Evolutionary conservation across 2,113 vertebrate genomes (phyloP).

Genomic region (Chloropsis cyanopogon): DNA sequence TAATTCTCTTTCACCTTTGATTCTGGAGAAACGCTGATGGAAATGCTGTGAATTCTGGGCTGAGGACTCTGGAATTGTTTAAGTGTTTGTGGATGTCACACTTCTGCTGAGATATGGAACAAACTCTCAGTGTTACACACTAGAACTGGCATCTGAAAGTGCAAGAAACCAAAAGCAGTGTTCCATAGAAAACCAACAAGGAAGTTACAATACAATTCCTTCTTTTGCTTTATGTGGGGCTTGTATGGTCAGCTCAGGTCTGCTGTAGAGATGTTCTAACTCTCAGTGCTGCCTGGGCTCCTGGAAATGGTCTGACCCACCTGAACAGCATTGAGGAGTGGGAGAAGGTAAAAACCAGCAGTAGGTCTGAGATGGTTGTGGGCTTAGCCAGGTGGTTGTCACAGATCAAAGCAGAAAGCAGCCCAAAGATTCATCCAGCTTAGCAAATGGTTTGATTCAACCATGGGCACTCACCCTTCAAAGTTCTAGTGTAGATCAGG

Average conservation of each 20-base stretch:
- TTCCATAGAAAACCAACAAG: not conserved
- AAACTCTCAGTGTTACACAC: not conserved
- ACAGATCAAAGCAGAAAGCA: not conserved
- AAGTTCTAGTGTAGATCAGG: not conserved
- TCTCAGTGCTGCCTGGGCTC: not conserved
- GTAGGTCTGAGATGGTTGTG: not conserved
- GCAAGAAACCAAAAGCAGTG: not conserved
- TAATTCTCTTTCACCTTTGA: conserved; percentile 32
- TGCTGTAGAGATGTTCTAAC: not conserved
- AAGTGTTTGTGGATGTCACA: not conserved
- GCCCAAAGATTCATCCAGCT: fast-evolving
- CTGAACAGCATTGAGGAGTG: not conserved
- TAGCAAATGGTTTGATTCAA: not conserved
- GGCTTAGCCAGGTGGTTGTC: not conserved
- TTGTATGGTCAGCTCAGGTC: not conserved
- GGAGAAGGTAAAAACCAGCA: not conserved
- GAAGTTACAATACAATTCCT: not conserved
- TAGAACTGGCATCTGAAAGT: not conserved
- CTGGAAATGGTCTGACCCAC: not conserved
- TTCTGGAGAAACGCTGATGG: not conserved
- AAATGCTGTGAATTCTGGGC: not conserved
- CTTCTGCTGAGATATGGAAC: not conserved
- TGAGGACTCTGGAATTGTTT: not conserved
- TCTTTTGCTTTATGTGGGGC: fast-evolving
- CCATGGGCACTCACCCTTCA: not conserved